Evolutionary conservation across 1,140 invertebrate genomes (phyloP), one percentile per base, ranked within the genome.

Genomic region (Drosophila nebulosa): DNA sequence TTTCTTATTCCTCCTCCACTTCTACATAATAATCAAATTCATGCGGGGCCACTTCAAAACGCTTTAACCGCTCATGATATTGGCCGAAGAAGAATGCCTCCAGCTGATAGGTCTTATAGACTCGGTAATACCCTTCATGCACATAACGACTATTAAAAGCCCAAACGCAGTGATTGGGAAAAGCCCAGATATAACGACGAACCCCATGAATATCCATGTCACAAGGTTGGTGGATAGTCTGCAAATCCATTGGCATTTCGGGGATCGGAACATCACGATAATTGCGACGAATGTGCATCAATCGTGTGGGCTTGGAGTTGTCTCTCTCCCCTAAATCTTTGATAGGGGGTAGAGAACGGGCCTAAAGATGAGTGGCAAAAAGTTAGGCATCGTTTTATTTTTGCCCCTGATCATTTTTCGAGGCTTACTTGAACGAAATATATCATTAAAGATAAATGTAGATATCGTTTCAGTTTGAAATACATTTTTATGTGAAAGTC

Each of bases 31-130:
- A 60, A 9, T 30, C 24, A 42, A 60, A 60, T 9, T 42, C 24
- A 18, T 64, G 61, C 3, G 51, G 35, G 21, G 57, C 55, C n/a
- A 35, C 6, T 26, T 62, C 65, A 18, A 24, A 57, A 22, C 53
- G 53, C 18, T 32, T 63, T n/a, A 75, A 7, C 1, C 68, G 68
- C 53, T 71, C 59, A 32, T 50, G 21, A 12, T 39, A 71, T 21
- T 75, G 55, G 0, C 64, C 68, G 36, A 75, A 75, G 18, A 61
- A 71, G 55, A 75, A 72, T 0, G 58, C 59, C 36, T 75, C 64
- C 22, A 71, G n/a, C 14, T 63, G 12, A 36, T 66, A 51, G 1
- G 35, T 53, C 22, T 64, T 66, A 1, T 26, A 75, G 5, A 60
- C 30, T 14, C 69, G 59, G 24, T 22, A 75, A 10, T 18, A 65